Evolutionary conservation across 2,888 invertebrate species (phyloP).

Genomic region (Stenotaenia linearis): DNA sequence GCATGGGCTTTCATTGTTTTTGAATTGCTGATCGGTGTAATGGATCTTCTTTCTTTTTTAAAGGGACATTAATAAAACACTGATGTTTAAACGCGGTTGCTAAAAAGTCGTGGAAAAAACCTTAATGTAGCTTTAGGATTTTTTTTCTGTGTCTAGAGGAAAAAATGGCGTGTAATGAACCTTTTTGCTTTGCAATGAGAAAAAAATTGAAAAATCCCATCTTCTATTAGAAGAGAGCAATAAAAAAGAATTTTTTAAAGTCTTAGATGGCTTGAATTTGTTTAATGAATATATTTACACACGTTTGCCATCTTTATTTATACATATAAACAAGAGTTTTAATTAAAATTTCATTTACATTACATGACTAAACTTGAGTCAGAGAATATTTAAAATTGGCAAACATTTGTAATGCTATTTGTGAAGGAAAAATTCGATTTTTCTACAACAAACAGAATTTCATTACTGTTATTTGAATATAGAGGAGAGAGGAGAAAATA

Average conservation of each 20-base stretch:
- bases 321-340: no score
- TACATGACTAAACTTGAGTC: no score
- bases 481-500: not conserved
- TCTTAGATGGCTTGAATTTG: not conserved
- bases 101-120: not conserved
- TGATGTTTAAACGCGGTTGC: not conserved
- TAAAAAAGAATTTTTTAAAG: not conserved
- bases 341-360: no score
- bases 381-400: no score
- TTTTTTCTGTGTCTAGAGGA: not conserved
- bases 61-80: not conserved
- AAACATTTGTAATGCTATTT: no score
- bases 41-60: not conserved
- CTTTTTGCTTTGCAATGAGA: not conserved
- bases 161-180: not conserved
- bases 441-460: no score
- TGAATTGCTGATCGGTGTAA: not conserved
- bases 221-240: not conserved
- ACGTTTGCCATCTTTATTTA: no score
- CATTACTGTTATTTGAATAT: no score
- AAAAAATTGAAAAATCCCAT: not conserved
- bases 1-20: not conserved
- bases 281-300: no score
- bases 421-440: no score
- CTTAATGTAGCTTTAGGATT: not conserved